Evolutionary conservation across 2,888 invertebrate genomes (phyloP).

Genomic region (Tuberolachnus salignus): DNA sequence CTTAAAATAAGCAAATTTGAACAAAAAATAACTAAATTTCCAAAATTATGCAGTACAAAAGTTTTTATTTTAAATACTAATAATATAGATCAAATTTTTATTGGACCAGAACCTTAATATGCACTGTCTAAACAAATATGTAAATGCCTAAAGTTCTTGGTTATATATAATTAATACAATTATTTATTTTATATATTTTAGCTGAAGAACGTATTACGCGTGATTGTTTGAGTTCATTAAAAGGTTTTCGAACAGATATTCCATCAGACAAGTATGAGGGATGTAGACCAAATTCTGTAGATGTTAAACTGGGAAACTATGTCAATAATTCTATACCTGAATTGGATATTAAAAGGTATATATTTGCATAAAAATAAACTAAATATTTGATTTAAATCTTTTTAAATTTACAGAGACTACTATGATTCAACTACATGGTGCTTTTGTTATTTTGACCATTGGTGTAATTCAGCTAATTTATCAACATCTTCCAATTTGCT

Average conservation of each 20-base stretch:
- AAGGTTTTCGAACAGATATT: slow-evolving; percentile 80
- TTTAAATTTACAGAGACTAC: slow-evolving; percentile 70
- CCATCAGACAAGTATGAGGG: slow-evolving; percentile 93
- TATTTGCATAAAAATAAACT: not conserved
- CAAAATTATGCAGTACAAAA: no score
- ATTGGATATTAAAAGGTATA: slow-evolving; percentile 78
- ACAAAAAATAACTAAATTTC: no score
- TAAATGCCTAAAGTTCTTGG: no score
- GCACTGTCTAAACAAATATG: no score
- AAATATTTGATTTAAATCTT: slow-evolving; percentile 34
- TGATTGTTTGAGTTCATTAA: slow-evolving; percentile 81
- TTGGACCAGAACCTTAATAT: no score
- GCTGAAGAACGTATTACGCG: slow-evolving; percentile 81
- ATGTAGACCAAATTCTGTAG: slow-evolving; percentile 79
- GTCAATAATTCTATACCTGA: slow-evolving; percentile 86
- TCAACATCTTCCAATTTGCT: slow-evolving; percentile 47
- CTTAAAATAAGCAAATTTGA: no score
- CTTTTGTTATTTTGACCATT: slow-evolving; percentile 81
- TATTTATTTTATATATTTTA: slow-evolving; percentile 62
- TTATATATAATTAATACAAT: no score
- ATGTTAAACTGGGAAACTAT: slow-evolving; percentile 81
- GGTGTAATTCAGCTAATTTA: slow-evolving; percentile 57
- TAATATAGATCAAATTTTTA: no score
- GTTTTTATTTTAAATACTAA: no score
- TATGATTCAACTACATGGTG: slow-evolving; percentile 84